These are phyloP conservation scores for Rhodophaea formosa DNA, from an alignment of 2,888 invertebrate genomes.

Conservation along the genomic window DNA sequence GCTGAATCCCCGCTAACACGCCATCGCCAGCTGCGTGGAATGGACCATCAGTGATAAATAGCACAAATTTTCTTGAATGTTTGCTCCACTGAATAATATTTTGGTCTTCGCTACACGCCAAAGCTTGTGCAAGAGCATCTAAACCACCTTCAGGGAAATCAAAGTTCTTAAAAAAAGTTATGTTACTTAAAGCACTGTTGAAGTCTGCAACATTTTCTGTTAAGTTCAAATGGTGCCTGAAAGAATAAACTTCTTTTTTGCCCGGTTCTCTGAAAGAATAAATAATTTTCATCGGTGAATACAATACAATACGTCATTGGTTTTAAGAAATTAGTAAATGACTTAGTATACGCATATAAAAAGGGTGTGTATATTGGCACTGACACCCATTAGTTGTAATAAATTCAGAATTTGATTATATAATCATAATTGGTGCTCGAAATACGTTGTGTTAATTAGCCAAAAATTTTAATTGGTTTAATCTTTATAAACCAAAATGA, in stretches of 20 bases:
- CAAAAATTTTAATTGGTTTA: too few species aligned
- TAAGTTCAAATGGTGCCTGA: conserved; percentile 86
- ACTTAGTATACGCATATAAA: too few species aligned
- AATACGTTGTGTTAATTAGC: too few species aligned
- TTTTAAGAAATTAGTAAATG: too few species aligned
- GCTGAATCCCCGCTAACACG: conserved; percentile 83
- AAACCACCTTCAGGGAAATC: conserved; percentile 91
- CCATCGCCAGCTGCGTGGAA: conserved; percentile 92
- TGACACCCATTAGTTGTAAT: too few species aligned
- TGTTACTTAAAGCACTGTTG: conserved; percentile 56
- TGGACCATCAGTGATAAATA: conserved; percentile 88
- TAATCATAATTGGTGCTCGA: too few species aligned
- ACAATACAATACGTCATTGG: too few species aligned
- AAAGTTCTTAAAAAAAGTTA: conserved; percentile 75
- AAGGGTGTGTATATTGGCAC: too few species aligned
- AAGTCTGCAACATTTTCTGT: conserved; percentile 77
- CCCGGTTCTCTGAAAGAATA: background rate
- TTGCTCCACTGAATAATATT: conserved; percentile 89
- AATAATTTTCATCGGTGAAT: background rate
- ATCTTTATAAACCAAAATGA: too few species aligned
- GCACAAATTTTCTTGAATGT: conserved; percentile 86
- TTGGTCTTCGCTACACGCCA: conserved; percentile 84
- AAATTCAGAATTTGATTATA: too few species aligned
- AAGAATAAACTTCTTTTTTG: conserved; percentile 80
- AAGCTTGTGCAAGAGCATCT: conserved; percentile 91